Evolutionary conservation across 2,888 invertebrate genomes (phyloP), one percentile per base, ranked within the genome.

Genomic region (Caenorhabditis sinica): DNA sequence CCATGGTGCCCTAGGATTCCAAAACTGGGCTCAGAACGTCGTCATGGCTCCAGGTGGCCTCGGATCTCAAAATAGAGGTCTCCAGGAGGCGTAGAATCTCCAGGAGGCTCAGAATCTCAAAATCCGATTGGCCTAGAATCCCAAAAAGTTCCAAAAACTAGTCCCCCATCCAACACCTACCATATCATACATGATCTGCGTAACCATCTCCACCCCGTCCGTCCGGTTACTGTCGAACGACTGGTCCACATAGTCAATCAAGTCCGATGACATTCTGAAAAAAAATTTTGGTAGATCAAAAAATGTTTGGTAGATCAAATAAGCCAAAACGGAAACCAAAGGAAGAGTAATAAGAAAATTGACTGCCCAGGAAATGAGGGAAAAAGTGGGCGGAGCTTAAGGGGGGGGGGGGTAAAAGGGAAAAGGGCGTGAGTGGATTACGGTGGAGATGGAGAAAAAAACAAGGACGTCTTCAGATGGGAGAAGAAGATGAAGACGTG

Each of bases 181-280:
- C 79, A 80, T 84, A 75, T 84, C 83, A 75, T 80, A 84, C 79
- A 79, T 79, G 25, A 84, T 84, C 72, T 80, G 80, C n/a, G 74
- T 74, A 30, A 75, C 75, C 71, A 79, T 71, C 40, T 84, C 79
- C 28, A 80, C 69, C 13, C 74, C 83, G 51, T 60, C 53, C 68
- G 68, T 74, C 17, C 40, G 5, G 9, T 69, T 33, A 20, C 51
- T 68, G 20, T 51, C 49, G 15, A 33, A 30, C 20, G 60, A 68
- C 8, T 53, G 61, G 17, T 69, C 69, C 1, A 61, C 69, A 43
- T 58, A 76, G 13, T 63, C 74, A 49, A 74, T 60, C 17, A 61
- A 8, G 40, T 51, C 51, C 43, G 73, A 58, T 30, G 76, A 60
- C 68, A 56, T 61, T 49, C 51, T 43, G 25, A 15, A 25, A 20